phyloP scores from a whole-genome alignment of 1,140 invertebrate species.

The Diplogasteroides magnus region DNA sequence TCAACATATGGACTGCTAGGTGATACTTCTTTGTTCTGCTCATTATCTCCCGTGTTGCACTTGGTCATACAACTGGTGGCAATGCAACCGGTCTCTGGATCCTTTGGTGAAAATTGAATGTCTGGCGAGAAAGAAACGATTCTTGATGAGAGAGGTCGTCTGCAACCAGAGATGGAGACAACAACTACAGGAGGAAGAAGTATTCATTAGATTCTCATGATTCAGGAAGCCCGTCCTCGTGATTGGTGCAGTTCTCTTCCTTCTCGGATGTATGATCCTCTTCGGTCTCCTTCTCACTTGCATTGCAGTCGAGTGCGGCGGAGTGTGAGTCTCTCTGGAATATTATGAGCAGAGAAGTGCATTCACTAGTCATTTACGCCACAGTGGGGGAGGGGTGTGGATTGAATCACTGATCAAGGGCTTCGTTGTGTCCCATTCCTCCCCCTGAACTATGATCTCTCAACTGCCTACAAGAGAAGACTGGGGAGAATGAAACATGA shows the following conservation, averaged over 20 bases:
- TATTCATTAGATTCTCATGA: too few relatives aligned
- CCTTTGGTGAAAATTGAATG: too few relatives aligned
- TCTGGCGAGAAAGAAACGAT: too few relatives aligned
- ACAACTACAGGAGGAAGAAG: too few relatives aligned
- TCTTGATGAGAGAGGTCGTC: too few relatives aligned
- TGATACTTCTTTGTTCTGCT: slow-evolving; percentile 20
- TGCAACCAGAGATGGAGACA: too few relatives aligned
- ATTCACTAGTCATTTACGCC: not conserved
- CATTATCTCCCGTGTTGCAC: too few relatives aligned
- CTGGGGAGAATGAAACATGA: too few relatives aligned
- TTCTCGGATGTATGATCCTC: slow-evolving; percentile 47
- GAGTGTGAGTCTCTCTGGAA: slow-evolving; percentile 32
- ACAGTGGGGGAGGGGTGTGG: not conserved
- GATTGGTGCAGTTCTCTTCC: slow-evolving; percentile 45
- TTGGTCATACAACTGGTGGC: too few relatives aligned
- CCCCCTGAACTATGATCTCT: too few relatives aligned
- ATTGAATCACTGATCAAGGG: not conserved
- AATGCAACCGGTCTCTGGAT: too few relatives aligned
- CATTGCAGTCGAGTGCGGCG: slow-evolving; percentile 48
- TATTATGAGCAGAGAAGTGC: not conserved
- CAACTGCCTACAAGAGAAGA: too few relatives aligned
- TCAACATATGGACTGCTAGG: slow-evolving; percentile 40
- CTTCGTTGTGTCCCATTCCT: not conserved
- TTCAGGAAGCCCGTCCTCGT: slow-evolving; percentile 46
- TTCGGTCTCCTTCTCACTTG: slow-evolving; percentile 47